These are phyloP conservation scores for Sebastolobus alascanus DNA, from an alignment of 2,797 vertebrate species.

Conservation along the genomic window DNA sequence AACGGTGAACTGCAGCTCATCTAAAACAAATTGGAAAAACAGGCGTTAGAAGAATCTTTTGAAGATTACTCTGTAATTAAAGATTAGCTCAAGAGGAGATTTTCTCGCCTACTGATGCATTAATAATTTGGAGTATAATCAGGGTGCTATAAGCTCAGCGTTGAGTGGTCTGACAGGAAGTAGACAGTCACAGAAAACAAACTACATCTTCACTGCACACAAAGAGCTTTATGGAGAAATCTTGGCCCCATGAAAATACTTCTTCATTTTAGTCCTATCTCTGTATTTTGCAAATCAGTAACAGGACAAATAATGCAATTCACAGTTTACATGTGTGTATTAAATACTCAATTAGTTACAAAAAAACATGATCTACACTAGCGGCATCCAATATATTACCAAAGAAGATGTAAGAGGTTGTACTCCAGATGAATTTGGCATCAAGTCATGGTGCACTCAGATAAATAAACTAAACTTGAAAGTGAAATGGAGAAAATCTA, in stretches of 20 bases:
- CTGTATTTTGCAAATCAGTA: slow-evolving; percentile 32
- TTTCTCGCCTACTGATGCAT: neutral
- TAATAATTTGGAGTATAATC: neutral
- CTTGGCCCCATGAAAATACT: slow-evolving; percentile 77
- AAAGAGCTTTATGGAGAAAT: slow-evolving; percentile 71
- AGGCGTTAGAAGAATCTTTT: neutral
- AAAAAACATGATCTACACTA: slow-evolving; percentile 27
- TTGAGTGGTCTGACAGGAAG: slow-evolving; percentile 7
- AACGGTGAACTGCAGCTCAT: neutral
- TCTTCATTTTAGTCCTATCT: slow-evolving; percentile 49
- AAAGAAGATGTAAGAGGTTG: slow-evolving; percentile 5
- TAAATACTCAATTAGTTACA: slow-evolving; percentile 45
- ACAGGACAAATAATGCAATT: slow-evolving; percentile 46
- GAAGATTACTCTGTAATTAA: neutral
- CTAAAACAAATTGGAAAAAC: neutral
- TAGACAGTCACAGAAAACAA: slow-evolving; percentile 33
- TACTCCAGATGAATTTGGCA: slow-evolving; percentile 2
- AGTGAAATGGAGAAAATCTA: slow-evolving; percentile 12
- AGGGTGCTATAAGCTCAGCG: neutral
- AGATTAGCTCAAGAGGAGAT: neutral
- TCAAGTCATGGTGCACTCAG: neutral
- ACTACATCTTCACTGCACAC: slow-evolving; percentile 60
- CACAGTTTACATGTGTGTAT: slow-evolving; percentile 53
- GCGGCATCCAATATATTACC: slow-evolving; percentile 7
- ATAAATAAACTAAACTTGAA: slow-evolving; percentile 21